Percentiles rank a stretch among this genome's conserved stretches.
These are phyloP conservation scores for Antechinus flavipes DNA, from an alignment of 2,113 vertebrate species.

Conservation along the genomic window DNA sequence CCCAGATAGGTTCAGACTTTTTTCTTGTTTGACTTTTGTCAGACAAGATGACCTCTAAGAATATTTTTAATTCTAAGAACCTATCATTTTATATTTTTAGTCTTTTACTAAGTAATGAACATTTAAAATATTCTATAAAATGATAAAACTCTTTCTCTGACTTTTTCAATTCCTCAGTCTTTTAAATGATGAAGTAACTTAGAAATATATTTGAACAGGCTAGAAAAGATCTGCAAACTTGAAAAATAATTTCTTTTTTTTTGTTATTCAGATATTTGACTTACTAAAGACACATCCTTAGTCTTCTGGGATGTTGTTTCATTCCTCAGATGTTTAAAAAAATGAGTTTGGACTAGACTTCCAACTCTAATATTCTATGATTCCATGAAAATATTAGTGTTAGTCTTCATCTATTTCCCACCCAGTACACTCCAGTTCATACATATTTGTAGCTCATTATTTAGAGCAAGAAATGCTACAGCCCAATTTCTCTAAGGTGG, in stretches of 20 bases:
- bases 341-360: neutral
- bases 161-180: neutral
- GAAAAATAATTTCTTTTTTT: neutral
- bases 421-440: neutral
- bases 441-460: neutral
- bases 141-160: neutral
- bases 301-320: neutral
- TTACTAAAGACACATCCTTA: neutral
- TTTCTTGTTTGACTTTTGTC: neutral
- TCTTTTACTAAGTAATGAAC: neutral
- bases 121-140: neutral
- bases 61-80: neutral
- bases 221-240: neutral
- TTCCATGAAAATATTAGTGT: neutral
- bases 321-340: neutral
- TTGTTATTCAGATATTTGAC: neutral
- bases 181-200: neutral
- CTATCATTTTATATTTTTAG: neutral
- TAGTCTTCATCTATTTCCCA: neutral
- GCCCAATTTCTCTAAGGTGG: neutral
- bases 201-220: neutral
- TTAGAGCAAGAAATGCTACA: neutral
- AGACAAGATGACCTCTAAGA: conserved; percentile 1
- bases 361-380: neutral
- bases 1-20: neutral